Percentiles rank a stretch among this genome's conserved stretches.
Evolutionary conservation across 23 tunicate genomes (phyloP).

Genomic region (Styela plicata): DNA sequence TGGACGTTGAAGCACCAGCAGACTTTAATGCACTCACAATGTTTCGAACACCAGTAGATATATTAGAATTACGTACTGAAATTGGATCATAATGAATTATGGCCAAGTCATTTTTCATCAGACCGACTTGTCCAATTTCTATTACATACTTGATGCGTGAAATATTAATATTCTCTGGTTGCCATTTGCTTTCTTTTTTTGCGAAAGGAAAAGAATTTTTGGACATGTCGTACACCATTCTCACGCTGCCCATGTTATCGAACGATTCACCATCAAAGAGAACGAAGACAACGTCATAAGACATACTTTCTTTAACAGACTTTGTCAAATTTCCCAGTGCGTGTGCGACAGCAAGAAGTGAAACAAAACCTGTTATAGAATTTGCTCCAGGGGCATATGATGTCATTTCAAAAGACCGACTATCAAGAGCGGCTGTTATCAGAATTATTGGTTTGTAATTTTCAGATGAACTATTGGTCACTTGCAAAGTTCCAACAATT

Average conservation of each 20-base stretch:
- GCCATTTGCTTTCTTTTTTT: constrained; percentile 10
- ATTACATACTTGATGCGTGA: constrained; percentile 21
- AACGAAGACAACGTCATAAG: constrained; percentile 62
- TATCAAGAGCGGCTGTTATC: constrained; percentile 83
- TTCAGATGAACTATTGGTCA: neutral
- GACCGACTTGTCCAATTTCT: constrained; percentile 71
- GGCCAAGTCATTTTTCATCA: neutral
- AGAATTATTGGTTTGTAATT: constrained; percentile 26
- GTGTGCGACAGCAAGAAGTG: constrained; percentile 63
- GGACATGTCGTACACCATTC: constrained; percentile 84
- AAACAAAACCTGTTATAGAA: constrained; percentile 67
- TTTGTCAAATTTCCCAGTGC: constrained; percentile 57
- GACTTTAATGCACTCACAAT: neutral
- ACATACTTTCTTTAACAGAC: constrained; percentile 22
- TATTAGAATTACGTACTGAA: constrained; percentile 1
- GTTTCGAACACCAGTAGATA: neutral
- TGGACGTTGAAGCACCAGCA: neutral
- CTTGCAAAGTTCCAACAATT: constrained; percentile 37
- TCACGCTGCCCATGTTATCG: constrained; percentile 72
- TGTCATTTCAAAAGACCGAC: constrained; percentile 62
- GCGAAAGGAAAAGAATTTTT: constrained; percentile 44
- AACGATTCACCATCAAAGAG: constrained; percentile 80
- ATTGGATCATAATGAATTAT: constrained; percentile 61
- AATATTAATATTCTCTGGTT: constrained; percentile 35
- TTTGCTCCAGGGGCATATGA: constrained; percentile 43